Evolutionary conservation across 2,888 invertebrate genomes (phyloP), one percentile per base, ranked within the genome.

Genomic region (Synanthedon myopaeformis): DNA sequence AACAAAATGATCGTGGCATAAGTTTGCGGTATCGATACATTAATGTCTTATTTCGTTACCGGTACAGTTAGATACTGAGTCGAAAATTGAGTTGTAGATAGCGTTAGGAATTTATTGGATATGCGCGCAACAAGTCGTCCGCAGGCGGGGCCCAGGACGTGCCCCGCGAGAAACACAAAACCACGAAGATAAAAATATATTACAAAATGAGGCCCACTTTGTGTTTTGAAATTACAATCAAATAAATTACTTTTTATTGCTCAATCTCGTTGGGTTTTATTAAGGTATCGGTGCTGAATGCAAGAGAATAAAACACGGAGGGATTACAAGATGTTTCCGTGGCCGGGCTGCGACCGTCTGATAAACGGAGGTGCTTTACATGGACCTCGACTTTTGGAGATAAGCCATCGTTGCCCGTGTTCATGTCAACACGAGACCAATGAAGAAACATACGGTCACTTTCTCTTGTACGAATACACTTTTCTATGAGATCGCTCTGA

Each of bases 231-330:
- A 87, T 86, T 85, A 87, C 87, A 86, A 84, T 86, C 85, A 82
- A 83, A 87, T 87, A 87, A 87, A 87, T 87, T 87, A 86, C 84
- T 73, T 86, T 87, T 87, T 87, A 87, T 87, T 87, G 83, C 86
- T 87, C 86, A 87, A 87, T 87, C 85, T 85, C 74, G 86, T 86
- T 86, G 82, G 82, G 73, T 86, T 86, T 86, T 87, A 86, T 86
- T 84, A 85, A 84, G 86, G 87, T 86, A 84, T 82, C 84, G 84
- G 81, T 78, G 74, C 79, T 82, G 80, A 79, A 78, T 76, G 76
- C 71, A 75, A 77, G 77, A 74, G 78, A 75, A 85, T 85, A 81
- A 85, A 84, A 85, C 83, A 86, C 80, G 82, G 82, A 75, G 78
- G 76, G 79, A 79, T 83, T 83, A 81, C 83, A 82, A 61, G 77